Evolutionary conservation across 2,113 vertebrate genomes (phyloP).

Genomic region (Mirounga angustirostris): DNA sequence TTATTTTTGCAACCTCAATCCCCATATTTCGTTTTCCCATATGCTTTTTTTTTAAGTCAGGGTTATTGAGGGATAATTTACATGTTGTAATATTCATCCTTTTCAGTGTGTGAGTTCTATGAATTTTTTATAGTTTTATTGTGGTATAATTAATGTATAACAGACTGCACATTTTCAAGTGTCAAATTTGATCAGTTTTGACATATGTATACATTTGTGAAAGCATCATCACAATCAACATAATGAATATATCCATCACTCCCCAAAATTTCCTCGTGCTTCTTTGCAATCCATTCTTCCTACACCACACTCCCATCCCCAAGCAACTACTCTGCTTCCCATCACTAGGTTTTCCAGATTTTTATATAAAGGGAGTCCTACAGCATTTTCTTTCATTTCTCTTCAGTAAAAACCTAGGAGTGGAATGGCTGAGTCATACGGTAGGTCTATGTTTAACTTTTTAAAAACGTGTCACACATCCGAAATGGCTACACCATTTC

Average conservation of each 20-base stretch:
- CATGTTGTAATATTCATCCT: neutral
- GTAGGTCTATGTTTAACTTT: neutral
- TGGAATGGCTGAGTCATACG: neutral
- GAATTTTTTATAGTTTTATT: neutral
- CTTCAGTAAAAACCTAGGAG: neutral
- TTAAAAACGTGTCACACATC: neutral
- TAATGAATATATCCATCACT: neutral
- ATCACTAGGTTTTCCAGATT: neutral
- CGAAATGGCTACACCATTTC: neutral
- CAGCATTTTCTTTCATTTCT: neutral
- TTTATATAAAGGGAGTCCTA: neutral
- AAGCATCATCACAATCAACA: neutral
- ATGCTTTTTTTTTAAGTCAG: neutral
- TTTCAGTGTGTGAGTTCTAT: neutral
- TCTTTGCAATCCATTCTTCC: neutral
- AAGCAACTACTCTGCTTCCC: neutral
- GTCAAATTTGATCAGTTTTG: neutral
- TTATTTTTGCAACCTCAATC: neutral
- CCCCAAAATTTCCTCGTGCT: neutral
- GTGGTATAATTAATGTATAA: slow-evolving; percentile 27
- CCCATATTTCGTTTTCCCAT: slow-evolving; percentile 12
- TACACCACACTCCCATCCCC: neutral
- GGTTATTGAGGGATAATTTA: slow-evolving; percentile 33
- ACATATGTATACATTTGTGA: neutral
- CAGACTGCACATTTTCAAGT: neutral